Evolutionary conservation across 2,888 invertebrate genomes (phyloP), one percentile per base, ranked within the genome.

Genomic region (Plebejus anna): DNA sequence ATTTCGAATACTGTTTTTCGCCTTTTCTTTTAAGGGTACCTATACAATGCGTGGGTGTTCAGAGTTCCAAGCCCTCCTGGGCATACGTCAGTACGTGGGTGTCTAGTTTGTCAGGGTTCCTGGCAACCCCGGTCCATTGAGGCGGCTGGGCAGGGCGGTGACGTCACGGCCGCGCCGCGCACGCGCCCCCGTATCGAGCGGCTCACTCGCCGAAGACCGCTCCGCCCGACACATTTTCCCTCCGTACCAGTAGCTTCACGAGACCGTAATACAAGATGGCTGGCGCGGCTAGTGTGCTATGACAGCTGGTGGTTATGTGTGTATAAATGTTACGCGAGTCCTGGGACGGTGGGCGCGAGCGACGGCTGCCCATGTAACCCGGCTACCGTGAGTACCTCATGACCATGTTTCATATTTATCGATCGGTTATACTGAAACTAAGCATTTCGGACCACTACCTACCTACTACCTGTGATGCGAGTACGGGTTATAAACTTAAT

Each of bases 251-350:
- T 59, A 86, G 87, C 87, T 82, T 83, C 79, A 82, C 80, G 81
- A 79, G 78, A 81, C 79, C 80, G 79, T 79, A 83, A 86, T 86
- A 87, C 90, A 90, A 91, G 87, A 92, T 92, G 93, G 90, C 90
- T 86, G 92, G 86, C 84, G 84, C 80, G 84, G 83, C 81, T 84
- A 84, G 86, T 83, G 85, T 85, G 86, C 87, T 87, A 81, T 88
- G 86, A 87, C 85, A 84, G 83, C 57, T 85, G 85, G 83, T 83
- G 86, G 87, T 85, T 82, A 87, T 87, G 90, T 90, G 89, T 84
- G 88, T 89, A 90, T 92, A 92, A 91, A 92, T 92, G 92, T 90
- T 92, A 92, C 90, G 91, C 91, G 91, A 92, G 89, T 88, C 87
- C 84, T 47, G 87, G 85, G 86, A 87, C 85, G 84, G 88, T 88